These are phyloP conservation scores for Anastrepha ludens DNA, from an alignment of 1,140 invertebrate genomes.

Conservation along the genomic window DNA sequence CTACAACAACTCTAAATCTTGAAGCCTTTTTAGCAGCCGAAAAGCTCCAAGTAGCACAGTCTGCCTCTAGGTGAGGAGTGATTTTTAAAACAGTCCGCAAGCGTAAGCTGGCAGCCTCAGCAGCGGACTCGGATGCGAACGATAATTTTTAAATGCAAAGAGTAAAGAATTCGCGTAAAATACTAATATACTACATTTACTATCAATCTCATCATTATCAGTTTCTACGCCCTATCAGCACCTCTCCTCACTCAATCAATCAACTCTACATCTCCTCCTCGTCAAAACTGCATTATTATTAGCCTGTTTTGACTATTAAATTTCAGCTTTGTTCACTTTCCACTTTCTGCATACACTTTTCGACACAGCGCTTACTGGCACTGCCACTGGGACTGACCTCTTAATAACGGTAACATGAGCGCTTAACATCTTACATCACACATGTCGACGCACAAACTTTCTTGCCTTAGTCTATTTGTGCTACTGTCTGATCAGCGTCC, in stretches of 20 bases:
- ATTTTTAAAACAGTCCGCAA: no score
- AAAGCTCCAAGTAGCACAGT: no score
- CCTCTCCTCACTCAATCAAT: background rate
- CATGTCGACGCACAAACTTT: background rate
- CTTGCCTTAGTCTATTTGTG: slow-evolving; percentile 11
- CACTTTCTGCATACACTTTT: background rate
- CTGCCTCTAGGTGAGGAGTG: no score
- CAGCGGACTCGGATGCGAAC: no score
- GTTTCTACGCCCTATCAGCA: background rate
- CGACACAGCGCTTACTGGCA: background rate
- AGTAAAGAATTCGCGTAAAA: no score
- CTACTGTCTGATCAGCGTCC: background rate
- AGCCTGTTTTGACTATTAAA: slow-evolving; percentile 12
- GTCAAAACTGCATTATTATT: background rate
- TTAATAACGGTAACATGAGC: background rate
- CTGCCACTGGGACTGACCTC: background rate
- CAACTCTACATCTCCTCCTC: background rate
- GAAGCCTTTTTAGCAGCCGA: no score
- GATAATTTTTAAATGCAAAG: no score
- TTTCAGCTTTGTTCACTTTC: background rate
- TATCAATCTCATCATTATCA: background rate
- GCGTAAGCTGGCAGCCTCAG: no score
- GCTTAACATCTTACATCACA: background rate
- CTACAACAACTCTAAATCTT: no score
- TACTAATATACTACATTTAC: background rate